Conservation (phyloP, 2,113 vertebrate species). For the Microtus oregoni region DNA sequence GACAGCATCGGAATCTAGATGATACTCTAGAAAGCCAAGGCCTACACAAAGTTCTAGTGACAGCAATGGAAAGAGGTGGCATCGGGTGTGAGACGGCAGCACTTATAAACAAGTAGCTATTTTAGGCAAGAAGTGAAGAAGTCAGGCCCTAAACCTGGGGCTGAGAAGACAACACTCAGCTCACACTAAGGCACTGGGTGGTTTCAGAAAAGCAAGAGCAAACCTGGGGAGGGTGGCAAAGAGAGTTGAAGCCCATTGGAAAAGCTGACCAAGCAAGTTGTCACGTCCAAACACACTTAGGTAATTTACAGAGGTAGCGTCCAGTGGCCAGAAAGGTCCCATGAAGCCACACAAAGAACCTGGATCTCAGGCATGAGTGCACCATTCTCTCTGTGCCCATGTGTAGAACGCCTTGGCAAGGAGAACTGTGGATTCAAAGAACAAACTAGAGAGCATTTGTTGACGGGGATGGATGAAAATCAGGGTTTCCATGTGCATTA, state of each 20-base stretch:
- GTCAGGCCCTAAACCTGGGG: rapidly evolving
- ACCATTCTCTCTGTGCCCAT: background rate
- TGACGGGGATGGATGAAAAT: background rate
- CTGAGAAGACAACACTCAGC: background rate
- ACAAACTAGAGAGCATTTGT: background rate
- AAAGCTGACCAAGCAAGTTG: background rate
- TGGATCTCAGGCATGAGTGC: background rate
- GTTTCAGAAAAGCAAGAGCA: background rate
- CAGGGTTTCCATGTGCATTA: background rate
- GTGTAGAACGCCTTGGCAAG: background rate
- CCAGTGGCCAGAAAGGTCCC: background rate
- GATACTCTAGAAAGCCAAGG: background rate
- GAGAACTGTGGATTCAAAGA: background rate
- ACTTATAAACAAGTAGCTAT: background rate
- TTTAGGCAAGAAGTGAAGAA: background rate
- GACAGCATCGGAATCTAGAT: background rate
- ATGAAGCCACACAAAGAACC: background rate
- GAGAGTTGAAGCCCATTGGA: background rate
- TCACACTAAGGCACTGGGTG: background rate
- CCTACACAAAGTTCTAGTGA: background rate
- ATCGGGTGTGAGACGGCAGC: background rate
- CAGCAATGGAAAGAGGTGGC: background rate
- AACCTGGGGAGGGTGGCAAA: rapidly evolving
- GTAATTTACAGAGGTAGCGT: background rate
- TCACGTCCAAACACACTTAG: background rate